phyloP scores from a whole-genome alignment of 2,888 invertebrate genomes.

The Patella pellucida region DNA sequence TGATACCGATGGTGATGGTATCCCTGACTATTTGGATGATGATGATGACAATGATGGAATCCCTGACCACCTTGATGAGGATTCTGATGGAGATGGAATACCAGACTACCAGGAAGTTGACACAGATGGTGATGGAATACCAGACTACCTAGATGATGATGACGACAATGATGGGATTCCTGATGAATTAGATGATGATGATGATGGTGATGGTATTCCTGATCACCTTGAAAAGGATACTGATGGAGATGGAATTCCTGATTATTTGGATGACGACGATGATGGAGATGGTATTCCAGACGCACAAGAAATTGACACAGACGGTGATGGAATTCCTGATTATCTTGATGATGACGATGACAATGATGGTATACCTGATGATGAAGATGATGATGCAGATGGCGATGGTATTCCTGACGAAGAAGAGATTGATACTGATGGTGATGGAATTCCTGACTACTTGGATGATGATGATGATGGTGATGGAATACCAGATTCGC shows the following conservation, averaged over 20 bases:
- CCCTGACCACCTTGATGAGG: conserved; percentile 47
- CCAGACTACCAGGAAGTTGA: conserved; percentile 58
- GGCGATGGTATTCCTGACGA: conserved; percentile 59
- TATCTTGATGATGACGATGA: conserved; percentile 44
- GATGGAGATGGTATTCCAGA: conserved; percentile 55
- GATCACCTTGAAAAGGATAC: conserved; percentile 56
- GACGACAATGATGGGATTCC: conserved; percentile 55
- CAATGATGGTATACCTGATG: conserved; percentile 56
- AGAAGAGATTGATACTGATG: conserved; percentile 48
- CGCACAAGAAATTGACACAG: conserved; percentile 44
- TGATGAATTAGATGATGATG: conserved; percentile 45
- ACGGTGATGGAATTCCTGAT: conserved; percentile 61
- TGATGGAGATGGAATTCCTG: conserved; percentile 62
- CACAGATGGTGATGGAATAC: conserved; percentile 60
- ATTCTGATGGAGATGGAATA: conserved; percentile 63
- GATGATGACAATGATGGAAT: conserved; percentile 56
- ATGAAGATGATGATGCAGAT: conserved; percentile 59
- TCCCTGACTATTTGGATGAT: conserved; percentile 51
- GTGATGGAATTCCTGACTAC: conserved; percentile 59
- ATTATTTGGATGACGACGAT: conserved; percentile 53
- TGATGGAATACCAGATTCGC: conserved; percentile 44
- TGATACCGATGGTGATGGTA: conserved; percentile 53
- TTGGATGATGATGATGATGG: conserved; percentile 49
- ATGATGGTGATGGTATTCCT: conserved; percentile 67
- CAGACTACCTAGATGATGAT: conserved; percentile 50